A percentile compares a stretch with the other conserved stretches of the same genome.
Conservation (phyloP, 2,113 vertebrate genomes). For the Ranitomeya imitator region DNA sequence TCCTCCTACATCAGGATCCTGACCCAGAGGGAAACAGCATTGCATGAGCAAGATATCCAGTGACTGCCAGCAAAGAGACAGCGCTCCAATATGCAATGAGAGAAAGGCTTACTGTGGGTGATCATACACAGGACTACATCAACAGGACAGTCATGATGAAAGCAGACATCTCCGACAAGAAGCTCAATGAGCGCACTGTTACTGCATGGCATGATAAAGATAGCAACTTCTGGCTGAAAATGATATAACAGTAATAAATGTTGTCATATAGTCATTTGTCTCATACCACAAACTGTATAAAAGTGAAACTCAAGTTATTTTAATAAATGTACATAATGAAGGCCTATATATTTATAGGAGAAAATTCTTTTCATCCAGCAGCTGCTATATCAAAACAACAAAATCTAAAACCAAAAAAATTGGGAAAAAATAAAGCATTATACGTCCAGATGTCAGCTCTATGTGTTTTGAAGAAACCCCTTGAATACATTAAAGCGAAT, state of each 20-base stretch:
- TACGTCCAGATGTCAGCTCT: no score
- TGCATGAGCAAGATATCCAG: not conserved
- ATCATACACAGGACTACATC: constrained; percentile 1
- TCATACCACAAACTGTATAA: not conserved
- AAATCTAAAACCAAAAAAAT: no score
- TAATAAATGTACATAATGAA: not conserved
- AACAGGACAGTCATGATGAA: not conserved
- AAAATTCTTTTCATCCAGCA: no score
- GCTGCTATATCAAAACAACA: no score
- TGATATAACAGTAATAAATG: not conserved
- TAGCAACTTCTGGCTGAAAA: not conserved
- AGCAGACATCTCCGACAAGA: not conserved
- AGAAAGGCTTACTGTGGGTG: not conserved
- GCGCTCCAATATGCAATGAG: not conserved
- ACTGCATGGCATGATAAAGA: constrained; percentile 5
- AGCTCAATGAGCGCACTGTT: not conserved
- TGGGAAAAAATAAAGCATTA: no score
- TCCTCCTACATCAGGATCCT: constrained; percentile 14
- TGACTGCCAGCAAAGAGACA: not conserved
- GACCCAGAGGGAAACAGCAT: constrained; percentile 1
- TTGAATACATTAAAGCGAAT: no score
- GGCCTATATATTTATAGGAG: not conserved
- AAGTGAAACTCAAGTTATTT: not conserved
- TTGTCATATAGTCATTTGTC: not conserved
- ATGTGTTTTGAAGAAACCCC: no score